Evolutionary conservation across 2,797 vertebrate genomes (phyloP), one percentile per base, ranked within the genome.

Genomic region (Gadopsis marmoratus): DNA sequence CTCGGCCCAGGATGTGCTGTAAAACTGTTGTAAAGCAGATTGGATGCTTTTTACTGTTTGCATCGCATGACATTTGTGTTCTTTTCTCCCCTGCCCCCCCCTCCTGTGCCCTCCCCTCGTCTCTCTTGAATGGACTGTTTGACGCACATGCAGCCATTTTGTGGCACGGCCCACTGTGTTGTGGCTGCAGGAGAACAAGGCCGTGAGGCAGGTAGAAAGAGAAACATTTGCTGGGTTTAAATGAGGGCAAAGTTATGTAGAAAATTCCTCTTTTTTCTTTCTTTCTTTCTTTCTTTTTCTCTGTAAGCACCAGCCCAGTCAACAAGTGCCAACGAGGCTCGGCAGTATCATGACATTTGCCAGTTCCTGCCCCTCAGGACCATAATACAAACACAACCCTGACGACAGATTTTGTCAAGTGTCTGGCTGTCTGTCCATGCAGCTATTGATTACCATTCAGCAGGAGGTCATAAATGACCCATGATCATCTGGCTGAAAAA

Each of bases 71-170:
- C 81, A 76, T 84, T 89, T 86, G 62, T 77, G 11, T 81, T 82
- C 56, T 74, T 56, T 58, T 33, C 54, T 11, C 35, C 19, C 65
- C 26, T 19, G 23, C 45, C 43, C 1, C 33, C n/a, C 13, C 16
- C n/a, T 13, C 16, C 47, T 3, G 1, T 45, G n/a, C 29, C 64
- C 47, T 23, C 59, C 26, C 63, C 21, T 56, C 33, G 0, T 48
- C 56, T 69, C 59, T 37, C 41, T 76, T 83, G 71, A 85, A 86
- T 66, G 62, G 72, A 47, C 61, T 26, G 70, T 78, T 80, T 84
- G 90, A 91, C 74, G 59, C 79, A 83, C 84, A 83, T 5, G 77
- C 76, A 81, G 83, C 83, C 87, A 89, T 90, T 88, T 89, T 89
- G 85, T 75, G 79, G 65, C 65, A 39, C 14, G 1, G 51, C 19